Conservation (phyloP, 2,797 vertebrate species). For the Lacerta agilis region DNA sequence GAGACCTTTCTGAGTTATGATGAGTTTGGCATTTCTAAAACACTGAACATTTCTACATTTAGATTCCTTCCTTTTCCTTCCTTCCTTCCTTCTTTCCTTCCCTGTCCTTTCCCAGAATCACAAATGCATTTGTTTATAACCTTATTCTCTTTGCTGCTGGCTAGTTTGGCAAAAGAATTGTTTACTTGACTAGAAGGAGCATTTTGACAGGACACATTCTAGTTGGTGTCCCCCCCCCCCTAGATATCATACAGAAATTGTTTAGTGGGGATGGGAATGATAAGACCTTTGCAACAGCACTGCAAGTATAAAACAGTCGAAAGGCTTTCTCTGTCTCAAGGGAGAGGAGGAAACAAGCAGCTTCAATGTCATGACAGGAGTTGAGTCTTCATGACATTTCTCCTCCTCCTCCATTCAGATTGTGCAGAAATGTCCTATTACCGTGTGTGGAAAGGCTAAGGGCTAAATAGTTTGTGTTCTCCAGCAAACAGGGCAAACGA, state of each 20-base stretch:
- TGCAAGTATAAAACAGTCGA: too few species aligned
- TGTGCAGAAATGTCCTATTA: too few species aligned
- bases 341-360: neutral
- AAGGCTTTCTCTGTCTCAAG: neutral
- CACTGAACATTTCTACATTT: neutral
- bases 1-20: neutral
- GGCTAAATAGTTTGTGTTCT: too few species aligned
- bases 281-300: neutral
- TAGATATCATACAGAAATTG: neutral
- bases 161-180: slow-evolving; percentile 10
- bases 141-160: neutral
- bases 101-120: neutral
- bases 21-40: neutral
- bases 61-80: neutral
- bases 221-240: neutral
- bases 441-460: too few species aligned
- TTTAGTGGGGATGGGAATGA: neutral
- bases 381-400: neutral
- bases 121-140: neutral
- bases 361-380: too few species aligned
- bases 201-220: neutral
- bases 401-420: too few species aligned
- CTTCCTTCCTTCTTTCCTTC: neutral
- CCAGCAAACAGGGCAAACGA: too few species aligned
- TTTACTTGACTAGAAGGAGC: neutral